Base-by-base conservation (phyloP, 2,113 vertebrate species). In the Cochlearius cochlearius region DNA sequence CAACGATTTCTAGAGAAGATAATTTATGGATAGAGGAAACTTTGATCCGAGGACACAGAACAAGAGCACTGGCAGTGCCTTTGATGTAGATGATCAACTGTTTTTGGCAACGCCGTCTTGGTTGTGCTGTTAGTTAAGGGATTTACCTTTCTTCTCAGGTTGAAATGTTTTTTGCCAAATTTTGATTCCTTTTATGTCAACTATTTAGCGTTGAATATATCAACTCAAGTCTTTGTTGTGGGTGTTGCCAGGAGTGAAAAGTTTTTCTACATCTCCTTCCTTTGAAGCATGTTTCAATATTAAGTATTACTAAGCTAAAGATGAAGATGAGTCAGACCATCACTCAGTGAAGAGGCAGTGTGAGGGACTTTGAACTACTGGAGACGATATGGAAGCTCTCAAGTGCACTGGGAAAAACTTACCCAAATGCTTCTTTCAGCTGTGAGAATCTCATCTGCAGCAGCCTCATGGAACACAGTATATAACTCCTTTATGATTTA, bases 291-390 rank as follows among this genome's bases (percentile, higher is more conserved):
- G 67, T 23, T 47, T 84, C 72, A 39, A 63, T 41, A 59, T 55
- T 29, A 66, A 43, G 72, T 23, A 84, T 92, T 96, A 97, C 76
- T 86, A 90, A 95, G 94, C 86, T 58, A 5, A 68, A 79, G 91
- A 58, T 29, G 83, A 34, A 60, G 86, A 88, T 95, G 94, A 96
- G 67, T 96, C 96, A 97, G 67, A 80, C 3, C 82, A 30, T 49
- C 92, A 29, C 72, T 88, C 88, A 63, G 27, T 1, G 2, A 75
- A 64, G 30, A 88, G 19, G 56, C 66, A 86, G 55, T 2, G 0
- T 89, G 55, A 88, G 8, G 13, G 68, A 71, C 89, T 94, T 81
- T 66, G 75, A 96, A 71, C 91, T 88, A 3, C 0, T 5, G 26
- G 45, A 63, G 79, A 41, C 1, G 12, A 59, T 5, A 50, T 1